Evolutionary conservation across 2,888 invertebrate genomes (phyloP).

Genomic region (Ametastegia equiseti): DNA sequence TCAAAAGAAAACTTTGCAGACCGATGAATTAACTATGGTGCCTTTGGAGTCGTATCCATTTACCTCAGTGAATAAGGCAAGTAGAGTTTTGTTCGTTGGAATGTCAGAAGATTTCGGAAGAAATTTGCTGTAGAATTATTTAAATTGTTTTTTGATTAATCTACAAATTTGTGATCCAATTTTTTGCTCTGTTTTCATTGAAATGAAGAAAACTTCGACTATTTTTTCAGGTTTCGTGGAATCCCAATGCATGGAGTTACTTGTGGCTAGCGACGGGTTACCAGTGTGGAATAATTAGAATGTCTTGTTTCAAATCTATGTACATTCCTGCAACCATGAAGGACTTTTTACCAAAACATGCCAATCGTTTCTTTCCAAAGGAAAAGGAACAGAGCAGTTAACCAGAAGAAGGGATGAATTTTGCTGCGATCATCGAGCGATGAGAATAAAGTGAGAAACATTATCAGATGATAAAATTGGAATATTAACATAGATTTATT

Average conservation of each 20-base stretch:
- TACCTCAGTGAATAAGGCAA: slow-evolving; percentile 71
- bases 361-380: slow-evolving; percentile 55
- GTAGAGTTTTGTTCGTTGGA: slow-evolving; percentile 46
- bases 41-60: slow-evolving; percentile 73
- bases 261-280: slow-evolving; percentile 75
- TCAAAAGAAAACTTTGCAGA: slow-evolving; percentile 51
- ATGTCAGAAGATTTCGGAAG: not conserved
- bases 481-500: no score
- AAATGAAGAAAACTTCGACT: not conserved
- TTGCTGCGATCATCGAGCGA: not conserved
- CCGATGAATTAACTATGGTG: slow-evolving; percentile 61
- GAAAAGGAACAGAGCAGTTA: not conserved
- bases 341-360: slow-evolving; percentile 57
- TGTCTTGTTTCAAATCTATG: slow-evolving; percentile 67
- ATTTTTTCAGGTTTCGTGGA: slow-evolving; percentile 73
- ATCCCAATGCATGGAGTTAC: slow-evolving; percentile 76
- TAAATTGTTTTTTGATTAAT: not conserved
- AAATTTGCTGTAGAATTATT: no score
- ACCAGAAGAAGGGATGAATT: not conserved
- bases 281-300: slow-evolving; percentile 75
- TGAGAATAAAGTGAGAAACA: not conserved
- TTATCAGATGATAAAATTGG: no score
- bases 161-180: not conserved
- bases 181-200: not conserved
- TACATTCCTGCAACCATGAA: slow-evolving; percentile 54